These are phyloP conservation scores for Blastomussa wellsi DNA, from an alignment of 92 coral and sea anemone genomes.

Conservation along the genomic window DNA sequence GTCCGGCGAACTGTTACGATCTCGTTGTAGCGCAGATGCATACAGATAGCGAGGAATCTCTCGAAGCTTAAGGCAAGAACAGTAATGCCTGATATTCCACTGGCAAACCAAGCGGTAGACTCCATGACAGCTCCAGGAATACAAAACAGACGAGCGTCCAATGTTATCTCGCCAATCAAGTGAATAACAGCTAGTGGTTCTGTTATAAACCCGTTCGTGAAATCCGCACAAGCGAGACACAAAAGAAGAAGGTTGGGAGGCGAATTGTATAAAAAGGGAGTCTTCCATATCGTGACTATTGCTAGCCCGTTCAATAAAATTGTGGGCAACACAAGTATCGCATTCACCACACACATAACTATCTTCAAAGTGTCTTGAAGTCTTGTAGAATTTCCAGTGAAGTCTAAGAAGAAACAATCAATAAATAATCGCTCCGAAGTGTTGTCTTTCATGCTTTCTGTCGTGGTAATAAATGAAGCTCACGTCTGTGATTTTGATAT, in stretches of 20 bases:
- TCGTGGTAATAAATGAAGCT: not conserved
- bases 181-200: slow-evolving; percentile 33
- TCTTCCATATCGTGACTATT: slow-evolving; percentile 42
- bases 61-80: slow-evolving; percentile 38
- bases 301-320: slow-evolving; percentile 29
- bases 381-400: slow-evolving; percentile 18
- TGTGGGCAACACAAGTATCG: slow-evolving; percentile 30
- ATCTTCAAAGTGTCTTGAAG: slow-evolving; percentile 1
- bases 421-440: not conserved
- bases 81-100: slow-evolving; percentile 31
- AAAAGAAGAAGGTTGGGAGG: slow-evolving; percentile 44
- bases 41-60: slow-evolving; percentile 39
- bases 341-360: slow-evolving; percentile 11
- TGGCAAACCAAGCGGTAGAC: slow-evolving; percentile 30
- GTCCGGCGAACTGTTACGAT: slow-evolving; percentile 39
- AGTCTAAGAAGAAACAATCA: slow-evolving; percentile 14
- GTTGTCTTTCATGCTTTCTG: not conserved
- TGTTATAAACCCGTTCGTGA: slow-evolving; percentile 41
- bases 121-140: slow-evolving; percentile 43
- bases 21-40: slow-evolving; percentile 33
- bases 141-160: slow-evolving; percentile 28
- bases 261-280: slow-evolving; percentile 7
- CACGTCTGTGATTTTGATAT: not conserved
- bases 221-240: slow-evolving; percentile 51
- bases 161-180: slow-evolving; percentile 14